Conservation (phyloP, 2,113 vertebrate genomes). For the Alaudala cheleensis region DNA sequence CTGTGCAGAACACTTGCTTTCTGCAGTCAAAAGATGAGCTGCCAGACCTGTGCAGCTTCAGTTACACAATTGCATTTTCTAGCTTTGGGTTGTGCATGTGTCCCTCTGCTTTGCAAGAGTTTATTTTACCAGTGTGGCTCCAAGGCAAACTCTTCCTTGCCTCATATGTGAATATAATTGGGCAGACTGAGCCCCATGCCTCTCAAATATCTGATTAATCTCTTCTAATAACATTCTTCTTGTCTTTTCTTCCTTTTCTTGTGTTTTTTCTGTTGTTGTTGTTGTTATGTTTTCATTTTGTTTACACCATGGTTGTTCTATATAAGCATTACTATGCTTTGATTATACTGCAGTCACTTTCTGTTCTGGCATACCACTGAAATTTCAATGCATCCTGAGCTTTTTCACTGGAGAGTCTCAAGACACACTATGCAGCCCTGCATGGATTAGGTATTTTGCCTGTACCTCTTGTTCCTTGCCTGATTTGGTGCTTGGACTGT, state of each 20-base stretch:
- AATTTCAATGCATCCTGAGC: background rate
- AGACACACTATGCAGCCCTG: background rate
- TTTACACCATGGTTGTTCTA: background rate
- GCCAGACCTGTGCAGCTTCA: background rate
- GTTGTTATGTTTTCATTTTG: background rate
- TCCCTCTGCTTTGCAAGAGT: background rate
- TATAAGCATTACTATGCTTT: background rate
- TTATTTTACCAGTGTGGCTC: background rate
- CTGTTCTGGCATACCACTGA: background rate
- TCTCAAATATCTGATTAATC: background rate
- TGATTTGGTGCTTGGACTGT: background rate
- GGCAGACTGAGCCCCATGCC: background rate
- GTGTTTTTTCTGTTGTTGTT: too few relatives aligned
- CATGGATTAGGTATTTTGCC: background rate
- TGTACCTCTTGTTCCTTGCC: background rate
- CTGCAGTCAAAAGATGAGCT: background rate
- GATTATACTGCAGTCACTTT: background rate
- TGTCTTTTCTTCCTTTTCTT: background rate
- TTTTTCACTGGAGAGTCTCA: background rate
- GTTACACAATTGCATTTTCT: background rate
- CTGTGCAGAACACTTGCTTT: background rate
- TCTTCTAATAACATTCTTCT: background rate
- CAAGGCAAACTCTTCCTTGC: background rate
- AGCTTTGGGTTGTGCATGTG: background rate
- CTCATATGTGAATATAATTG: background rate